Conservation (phyloP, 2,888 invertebrate species). For the Eucera pruinosa region DNA sequence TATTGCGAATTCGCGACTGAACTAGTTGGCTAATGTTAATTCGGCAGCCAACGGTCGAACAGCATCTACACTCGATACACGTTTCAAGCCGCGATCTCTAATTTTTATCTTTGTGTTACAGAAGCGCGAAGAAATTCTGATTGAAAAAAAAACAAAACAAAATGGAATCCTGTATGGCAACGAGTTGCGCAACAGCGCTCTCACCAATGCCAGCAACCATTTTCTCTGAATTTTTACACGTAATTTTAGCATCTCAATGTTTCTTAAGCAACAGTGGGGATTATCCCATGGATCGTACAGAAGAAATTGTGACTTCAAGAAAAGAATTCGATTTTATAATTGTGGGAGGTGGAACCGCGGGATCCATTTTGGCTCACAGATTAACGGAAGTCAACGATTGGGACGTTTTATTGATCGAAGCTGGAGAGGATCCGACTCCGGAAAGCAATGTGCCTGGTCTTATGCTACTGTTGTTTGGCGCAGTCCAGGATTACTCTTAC, state of each 20-base stretch:
- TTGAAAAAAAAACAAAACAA: neutral
- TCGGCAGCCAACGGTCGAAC: no score
- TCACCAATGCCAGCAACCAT: conserved; percentile 83
- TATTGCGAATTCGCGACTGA: no score
- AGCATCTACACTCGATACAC: no score
- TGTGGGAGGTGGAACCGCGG: conserved; percentile 85
- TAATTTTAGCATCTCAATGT: conserved; percentile 87
- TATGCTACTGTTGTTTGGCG: conserved; percentile 75
- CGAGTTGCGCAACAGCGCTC: conserved; percentile 65
- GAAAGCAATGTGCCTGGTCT: conserved; percentile 84
- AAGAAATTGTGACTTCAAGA: conserved; percentile 77
- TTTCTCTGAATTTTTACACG: conserved; percentile 87
- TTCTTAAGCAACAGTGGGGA: conserved; percentile 85
- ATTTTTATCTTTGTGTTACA: neutral
- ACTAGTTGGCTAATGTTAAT: no score
- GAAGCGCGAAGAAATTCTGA: neutral
- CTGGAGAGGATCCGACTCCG: conserved; percentile 85
- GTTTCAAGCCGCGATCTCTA: no score
- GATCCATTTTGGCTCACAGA: conserved; percentile 85
- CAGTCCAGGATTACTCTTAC: conserved; percentile 85
- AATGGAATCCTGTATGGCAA: conserved; percentile 73
- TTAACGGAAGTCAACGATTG: conserved; percentile 84
- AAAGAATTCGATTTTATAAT: conserved; percentile 78
- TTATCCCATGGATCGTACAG: conserved; percentile 86
- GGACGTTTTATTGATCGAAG: conserved; percentile 85